Percentiles rank a stretch among this genome's conserved stretches.
Conservation (phyloP, 2,888 invertebrate genomes). For the Axea sp. region DNA sequence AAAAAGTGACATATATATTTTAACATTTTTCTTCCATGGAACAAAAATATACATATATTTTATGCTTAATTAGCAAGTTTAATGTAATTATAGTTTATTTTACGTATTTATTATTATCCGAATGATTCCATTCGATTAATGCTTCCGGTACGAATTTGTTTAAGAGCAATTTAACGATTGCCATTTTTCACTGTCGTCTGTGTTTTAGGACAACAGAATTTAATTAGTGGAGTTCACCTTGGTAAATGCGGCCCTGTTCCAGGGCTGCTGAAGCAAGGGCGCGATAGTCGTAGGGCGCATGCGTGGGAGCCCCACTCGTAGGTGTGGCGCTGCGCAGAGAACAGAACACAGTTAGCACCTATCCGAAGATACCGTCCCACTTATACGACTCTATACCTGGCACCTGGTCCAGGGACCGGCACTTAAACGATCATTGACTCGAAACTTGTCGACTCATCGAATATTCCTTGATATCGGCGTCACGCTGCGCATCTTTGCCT, state of each 20-base stretch:
- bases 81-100: too few species aligned
- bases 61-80: too few species aligned
- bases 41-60: too few species aligned
- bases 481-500: conserved; percentile 55
- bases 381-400: conserved; percentile 63
- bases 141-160: too few species aligned
- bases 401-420: conserved; percentile 66
- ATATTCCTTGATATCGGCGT: conserved; percentile 59
- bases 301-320: conserved; percentile 60
- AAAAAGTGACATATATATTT: too few species aligned
- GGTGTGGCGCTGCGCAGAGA: conserved; percentile 61
- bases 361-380: conserved; percentile 64
- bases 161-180: too few species aligned
- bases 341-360: conserved; percentile 66
- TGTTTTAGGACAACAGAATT: too few species aligned
- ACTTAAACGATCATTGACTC: conserved; percentile 70
- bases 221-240: too few species aligned
- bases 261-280: conserved; percentile 37
- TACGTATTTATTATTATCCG: too few species aligned
- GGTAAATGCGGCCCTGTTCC: conserved; percentile 19
- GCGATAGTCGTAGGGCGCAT: conserved; percentile 41
- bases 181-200: too few species aligned
- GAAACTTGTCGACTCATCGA: conserved; percentile 65
- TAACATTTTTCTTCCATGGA: neutral
- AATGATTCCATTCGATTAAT: too few species aligned